Conservation (phyloP, 2,797 vertebrate species). For the Acomys russatus region DNA sequence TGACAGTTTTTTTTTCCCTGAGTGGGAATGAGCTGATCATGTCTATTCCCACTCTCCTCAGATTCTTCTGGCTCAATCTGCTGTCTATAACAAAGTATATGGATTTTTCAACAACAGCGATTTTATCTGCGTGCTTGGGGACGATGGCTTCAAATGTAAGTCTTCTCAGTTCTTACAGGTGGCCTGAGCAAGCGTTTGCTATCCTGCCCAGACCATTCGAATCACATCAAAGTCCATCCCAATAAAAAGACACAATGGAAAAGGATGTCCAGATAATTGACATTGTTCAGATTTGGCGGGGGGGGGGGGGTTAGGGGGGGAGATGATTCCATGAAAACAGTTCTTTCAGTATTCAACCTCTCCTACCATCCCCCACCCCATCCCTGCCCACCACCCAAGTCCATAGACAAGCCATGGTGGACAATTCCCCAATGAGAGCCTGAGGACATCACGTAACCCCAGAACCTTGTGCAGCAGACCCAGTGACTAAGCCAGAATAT, state of each 20-base stretch:
- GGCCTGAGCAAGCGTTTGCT: background rate
- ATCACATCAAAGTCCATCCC: conserved; percentile 27
- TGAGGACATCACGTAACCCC: background rate
- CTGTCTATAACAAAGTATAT: conserved; percentile 11
- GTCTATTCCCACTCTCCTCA: background rate
- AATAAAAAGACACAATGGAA: background rate
- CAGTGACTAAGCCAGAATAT: background rate
- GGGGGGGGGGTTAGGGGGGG: fast-evolving
- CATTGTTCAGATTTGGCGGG: background rate
- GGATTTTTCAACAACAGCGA: conserved; percentile 39
- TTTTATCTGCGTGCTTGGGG: background rate
- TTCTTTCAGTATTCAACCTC: background rate
- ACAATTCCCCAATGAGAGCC: background rate
- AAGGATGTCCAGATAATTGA: conserved; percentile 23
- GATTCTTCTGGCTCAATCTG: conserved; percentile 53
- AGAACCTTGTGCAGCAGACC: background rate
- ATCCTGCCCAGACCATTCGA: background rate
- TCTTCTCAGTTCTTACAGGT: conserved; percentile 44
- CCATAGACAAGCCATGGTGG: background rate
- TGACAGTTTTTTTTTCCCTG: background rate
- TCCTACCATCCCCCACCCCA: background rate
- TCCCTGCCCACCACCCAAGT: background rate
- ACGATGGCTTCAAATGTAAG: background rate
- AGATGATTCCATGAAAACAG: background rate
- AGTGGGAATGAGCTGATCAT: conserved; percentile 16